These are phyloP conservation scores for Apostichopus californicus DNA, from an alignment of 35 echinoderm and acorn worm genomes.

Conservation along the genomic window DNA sequence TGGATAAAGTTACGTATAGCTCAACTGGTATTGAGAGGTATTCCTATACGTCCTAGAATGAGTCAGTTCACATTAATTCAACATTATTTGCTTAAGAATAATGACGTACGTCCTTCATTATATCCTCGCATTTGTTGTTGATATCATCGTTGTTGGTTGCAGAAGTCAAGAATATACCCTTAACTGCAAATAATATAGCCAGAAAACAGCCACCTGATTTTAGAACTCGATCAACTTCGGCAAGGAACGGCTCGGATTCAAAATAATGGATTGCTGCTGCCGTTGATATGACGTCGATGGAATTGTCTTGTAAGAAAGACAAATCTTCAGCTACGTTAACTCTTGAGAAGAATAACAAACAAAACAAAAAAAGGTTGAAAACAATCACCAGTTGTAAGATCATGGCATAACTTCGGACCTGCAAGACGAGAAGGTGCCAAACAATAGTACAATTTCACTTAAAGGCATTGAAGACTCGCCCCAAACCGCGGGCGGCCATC, in stretches of 20 bases:
- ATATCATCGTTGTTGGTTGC: neutral
- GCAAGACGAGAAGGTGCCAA: too few species aligned
- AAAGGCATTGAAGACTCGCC: too few species aligned
- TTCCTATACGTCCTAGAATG: too few species aligned
- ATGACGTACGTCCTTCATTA: neutral
- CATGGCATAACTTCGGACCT: neutral
- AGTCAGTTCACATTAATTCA: too few species aligned
- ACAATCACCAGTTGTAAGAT: neutral
- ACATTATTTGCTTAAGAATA: neutral
- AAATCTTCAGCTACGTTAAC: neutral
- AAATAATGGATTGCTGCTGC: slow-evolving; percentile 71
- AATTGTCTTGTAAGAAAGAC: neutral
- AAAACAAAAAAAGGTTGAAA: too few species aligned
- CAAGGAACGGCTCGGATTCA: slow-evolving; percentile 39
- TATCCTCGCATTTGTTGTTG: neutral
- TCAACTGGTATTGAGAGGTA: too few species aligned
- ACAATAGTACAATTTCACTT: too few species aligned
- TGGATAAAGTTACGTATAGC: too few species aligned
- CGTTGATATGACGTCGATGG: slow-evolving; percentile 62
- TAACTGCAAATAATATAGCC: neutral
- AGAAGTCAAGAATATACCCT: neutral
- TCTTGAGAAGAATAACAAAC: neutral
- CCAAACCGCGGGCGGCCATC: too few species aligned
- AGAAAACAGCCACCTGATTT: slow-evolving; percentile 64
- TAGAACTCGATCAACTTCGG: slow-evolving; percentile 75